Conservation (phyloP, 2,888 invertebrate genomes). For the Ennomos erosarius region DNA sequence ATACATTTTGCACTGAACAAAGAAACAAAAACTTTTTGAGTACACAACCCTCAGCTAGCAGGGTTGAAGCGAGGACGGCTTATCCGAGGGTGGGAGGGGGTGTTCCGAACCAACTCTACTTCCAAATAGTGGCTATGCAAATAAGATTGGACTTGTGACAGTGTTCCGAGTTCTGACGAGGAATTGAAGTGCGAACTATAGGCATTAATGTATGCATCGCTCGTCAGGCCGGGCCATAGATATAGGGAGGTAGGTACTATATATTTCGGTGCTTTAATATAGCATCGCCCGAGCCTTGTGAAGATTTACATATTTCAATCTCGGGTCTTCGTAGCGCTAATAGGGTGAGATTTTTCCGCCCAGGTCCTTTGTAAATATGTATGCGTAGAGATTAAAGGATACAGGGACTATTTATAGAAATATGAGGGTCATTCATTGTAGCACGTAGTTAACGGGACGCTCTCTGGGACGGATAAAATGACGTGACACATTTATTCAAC, state of each 20-base stretch:
- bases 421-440: no score
- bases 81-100: not conserved
- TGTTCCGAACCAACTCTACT: not conserved
- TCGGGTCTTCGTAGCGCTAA: conserved; percentile 24
- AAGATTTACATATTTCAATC: conserved; percentile 31
- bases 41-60: not conserved
- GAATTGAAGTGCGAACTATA: conserved; percentile 21
- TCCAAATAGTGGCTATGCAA: conserved; percentile 34
- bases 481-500: no score
- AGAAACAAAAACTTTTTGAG: conserved; percentile 20
- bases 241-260: no score
- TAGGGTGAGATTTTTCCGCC: conserved; percentile 29
- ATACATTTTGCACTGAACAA: conserved; percentile 12
- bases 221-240: conserved; percentile 2
- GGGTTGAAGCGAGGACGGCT: not conserved
- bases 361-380: conserved; percentile 19
- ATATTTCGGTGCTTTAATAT: conserved; percentile 9
- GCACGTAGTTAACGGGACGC: no score
- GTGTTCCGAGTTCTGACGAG: conserved; percentile 26
- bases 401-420: not conserved
- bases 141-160: conserved; percentile 33
- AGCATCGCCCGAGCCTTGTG: conserved; percentile 2
- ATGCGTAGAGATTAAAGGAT: conserved; percentile 13
- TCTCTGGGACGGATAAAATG: no score
- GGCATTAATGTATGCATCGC: conserved; percentile 32